These are phyloP conservation scores for Dolichallabes microphthalmus DNA, from an alignment of 2,113 vertebrate species.

Conservation along the genomic window DNA sequence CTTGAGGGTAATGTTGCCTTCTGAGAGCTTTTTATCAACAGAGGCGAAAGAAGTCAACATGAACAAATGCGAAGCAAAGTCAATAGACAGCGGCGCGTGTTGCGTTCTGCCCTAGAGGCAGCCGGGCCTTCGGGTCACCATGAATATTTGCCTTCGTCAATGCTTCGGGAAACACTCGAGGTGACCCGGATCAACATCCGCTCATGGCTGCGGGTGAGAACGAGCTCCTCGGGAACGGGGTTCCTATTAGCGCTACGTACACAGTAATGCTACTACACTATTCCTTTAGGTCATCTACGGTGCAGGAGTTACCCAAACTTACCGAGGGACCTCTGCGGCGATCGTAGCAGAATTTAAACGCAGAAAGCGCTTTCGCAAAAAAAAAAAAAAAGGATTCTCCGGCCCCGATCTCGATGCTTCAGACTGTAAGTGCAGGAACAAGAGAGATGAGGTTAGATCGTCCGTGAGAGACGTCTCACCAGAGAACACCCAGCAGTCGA, in stretches of 20 bases:
- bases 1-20: conserved; percentile 18
- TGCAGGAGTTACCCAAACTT: background rate
- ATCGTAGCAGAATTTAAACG: background rate
- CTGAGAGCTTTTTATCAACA: conserved; percentile 20
- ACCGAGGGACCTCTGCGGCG: background rate
- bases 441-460: background rate
- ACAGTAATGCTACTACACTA: background rate
- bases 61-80: conserved; percentile 13
- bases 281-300: background rate
- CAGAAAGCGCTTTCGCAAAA: background rate
- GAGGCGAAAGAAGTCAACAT: background rate
- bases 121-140: conserved; percentile 19
- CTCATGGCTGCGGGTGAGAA: conserved; percentile 19
- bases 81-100: conserved; percentile 5
- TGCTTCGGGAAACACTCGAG: conserved; percentile 9
- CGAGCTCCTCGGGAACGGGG: background rate
- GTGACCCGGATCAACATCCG: conserved; percentile 41
- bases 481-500: conserved; percentile 13
- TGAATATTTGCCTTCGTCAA: background rate
- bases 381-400: background rate
- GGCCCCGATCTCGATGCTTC: background rate
- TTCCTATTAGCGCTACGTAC: background rate
- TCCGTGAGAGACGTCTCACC: background rate
- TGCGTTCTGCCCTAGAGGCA: conserved; percentile 28
- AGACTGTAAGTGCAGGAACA: conserved; percentile 1